These are phyloP conservation scores for Mycteria americana DNA, from an alignment of 2,797 vertebrate species.

Conservation along the genomic window DNA sequence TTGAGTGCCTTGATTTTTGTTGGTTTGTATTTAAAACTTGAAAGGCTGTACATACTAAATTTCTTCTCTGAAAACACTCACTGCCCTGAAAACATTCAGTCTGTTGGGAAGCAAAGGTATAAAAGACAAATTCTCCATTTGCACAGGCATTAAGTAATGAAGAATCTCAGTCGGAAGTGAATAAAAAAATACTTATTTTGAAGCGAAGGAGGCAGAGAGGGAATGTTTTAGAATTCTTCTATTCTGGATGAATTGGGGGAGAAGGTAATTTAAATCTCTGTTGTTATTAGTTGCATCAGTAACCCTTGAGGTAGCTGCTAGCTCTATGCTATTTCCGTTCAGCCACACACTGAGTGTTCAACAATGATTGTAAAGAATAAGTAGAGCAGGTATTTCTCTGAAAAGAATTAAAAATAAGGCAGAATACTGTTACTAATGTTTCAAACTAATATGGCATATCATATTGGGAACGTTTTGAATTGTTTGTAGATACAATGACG, in stretches of 20 bases:
- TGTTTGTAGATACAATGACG: not conserved
- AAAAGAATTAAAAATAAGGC: not conserved
- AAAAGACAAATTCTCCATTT: not conserved
- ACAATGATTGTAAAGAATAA: not conserved
- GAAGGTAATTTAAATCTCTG: not conserved
- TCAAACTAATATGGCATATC: not conserved
- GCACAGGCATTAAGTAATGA: not conserved
- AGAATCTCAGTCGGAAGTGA: not conserved
- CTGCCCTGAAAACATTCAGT: not conserved
- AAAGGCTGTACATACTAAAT: not conserved
- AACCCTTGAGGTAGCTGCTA: not conserved
- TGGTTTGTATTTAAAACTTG: not conserved
- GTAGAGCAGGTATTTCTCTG: not conserved
- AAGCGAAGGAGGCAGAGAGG: not conserved
- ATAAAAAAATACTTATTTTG: not conserved
- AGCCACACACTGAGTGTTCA: not conserved
- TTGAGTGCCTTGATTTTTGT: not conserved
- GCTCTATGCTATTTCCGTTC: not conserved
- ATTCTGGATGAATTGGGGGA: not conserved
- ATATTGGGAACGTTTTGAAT: not conserved
- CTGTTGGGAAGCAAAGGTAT: not conserved
- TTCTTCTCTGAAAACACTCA: not conserved
- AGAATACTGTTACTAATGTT: not conserved
- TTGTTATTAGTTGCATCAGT: not conserved
- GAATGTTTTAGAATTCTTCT: not conserved